These are phyloP conservation scores for Scaptomyza parva DNA, from an alignment of 2,888 invertebrate species.

Conservation along the genomic window DNA sequence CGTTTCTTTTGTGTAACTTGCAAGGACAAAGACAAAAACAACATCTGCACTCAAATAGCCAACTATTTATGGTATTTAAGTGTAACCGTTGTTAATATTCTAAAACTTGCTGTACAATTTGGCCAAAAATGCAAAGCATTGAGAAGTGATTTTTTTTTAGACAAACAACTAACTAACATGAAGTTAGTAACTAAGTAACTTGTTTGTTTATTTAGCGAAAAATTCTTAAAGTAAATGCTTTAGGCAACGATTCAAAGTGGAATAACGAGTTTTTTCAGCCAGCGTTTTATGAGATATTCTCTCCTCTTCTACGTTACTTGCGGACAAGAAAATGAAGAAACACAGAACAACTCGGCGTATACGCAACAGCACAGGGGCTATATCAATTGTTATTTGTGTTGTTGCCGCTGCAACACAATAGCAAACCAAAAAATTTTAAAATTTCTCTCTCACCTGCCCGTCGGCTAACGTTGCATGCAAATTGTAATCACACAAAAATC, in stretches of 20 bases:
- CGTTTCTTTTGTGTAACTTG: conserved; percentile 65
- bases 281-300: conserved; percentile 27
- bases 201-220: conserved; percentile 42
- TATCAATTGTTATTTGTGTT: conserved; percentile 20
- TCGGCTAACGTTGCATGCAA: conserved; percentile 66
- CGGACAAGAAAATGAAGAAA: conserved; percentile 36
- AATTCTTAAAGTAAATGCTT: conserved; percentile 71
- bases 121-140: conserved; percentile 42
- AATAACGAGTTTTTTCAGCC: conserved; percentile 70
- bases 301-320: conserved; percentile 5
- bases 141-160: conserved; percentile 39
- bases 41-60: conserved; percentile 65
- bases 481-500: conserved; percentile 68
- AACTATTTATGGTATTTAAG: conserved; percentile 77
- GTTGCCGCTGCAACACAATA: conserved; percentile 19
- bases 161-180: neutral
- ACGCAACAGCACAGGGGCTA: conserved; percentile 27
- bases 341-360: conserved; percentile 48
- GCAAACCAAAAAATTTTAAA: conserved; percentile 20
- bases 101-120: conserved; percentile 33
- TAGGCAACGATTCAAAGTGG: conserved; percentile 40
- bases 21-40: conserved; percentile 39
- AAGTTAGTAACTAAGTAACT: conserved; percentile 21
- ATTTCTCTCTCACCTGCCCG: conserved; percentile 67
- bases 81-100: conserved; percentile 31